phyloP scores from a whole-genome alignment of 2,113 vertebrate genomes.

The Prolemur simus region DNA sequence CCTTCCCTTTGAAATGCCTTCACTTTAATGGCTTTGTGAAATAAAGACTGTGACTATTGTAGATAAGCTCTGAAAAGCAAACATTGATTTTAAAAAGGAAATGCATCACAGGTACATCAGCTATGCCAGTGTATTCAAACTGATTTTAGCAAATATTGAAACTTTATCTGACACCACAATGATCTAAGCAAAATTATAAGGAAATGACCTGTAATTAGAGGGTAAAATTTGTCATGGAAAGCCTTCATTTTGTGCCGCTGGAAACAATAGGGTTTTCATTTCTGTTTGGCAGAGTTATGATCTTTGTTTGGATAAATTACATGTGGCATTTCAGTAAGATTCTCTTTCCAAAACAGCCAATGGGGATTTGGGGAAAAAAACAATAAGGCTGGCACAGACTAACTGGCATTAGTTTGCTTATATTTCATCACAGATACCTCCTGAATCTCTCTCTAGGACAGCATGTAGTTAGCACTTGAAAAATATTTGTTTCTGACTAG shows the following conservation, averaged over 20 bases:
- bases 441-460: background rate
- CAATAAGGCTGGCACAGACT: background rate
- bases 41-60: conserved; percentile 42
- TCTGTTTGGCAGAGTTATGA: conserved; percentile 42
- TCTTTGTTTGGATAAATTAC: conserved; percentile 61
- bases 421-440: background rate
- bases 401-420: background rate
- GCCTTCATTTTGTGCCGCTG: conserved; percentile 9
- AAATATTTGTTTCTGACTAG: background rate
- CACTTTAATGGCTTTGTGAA: conserved; percentile 61
- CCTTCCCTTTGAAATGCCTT: conserved; percentile 64
- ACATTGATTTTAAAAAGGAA: conserved; percentile 49
- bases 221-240: conserved; percentile 24
- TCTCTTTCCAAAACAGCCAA: conserved; percentile 30
- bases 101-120: conserved; percentile 20
- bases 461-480: background rate
- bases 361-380: background rate
- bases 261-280: conserved; percentile 60
- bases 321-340: conserved; percentile 46
- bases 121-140: background rate
- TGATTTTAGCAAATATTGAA: conserved; percentile 53
- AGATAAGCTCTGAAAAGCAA: conserved; percentile 61
- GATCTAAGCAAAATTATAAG: conserved; percentile 66
- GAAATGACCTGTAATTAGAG: conserved; percentile 64
- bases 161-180: conserved; percentile 45